A percentile compares a stretch with the other conserved stretches of the same genome.
These are phyloP conservation scores for Poeciliopsis prolifica DNA, from an alignment of 2,113 vertebrate species.

Conservation along the genomic window DNA sequence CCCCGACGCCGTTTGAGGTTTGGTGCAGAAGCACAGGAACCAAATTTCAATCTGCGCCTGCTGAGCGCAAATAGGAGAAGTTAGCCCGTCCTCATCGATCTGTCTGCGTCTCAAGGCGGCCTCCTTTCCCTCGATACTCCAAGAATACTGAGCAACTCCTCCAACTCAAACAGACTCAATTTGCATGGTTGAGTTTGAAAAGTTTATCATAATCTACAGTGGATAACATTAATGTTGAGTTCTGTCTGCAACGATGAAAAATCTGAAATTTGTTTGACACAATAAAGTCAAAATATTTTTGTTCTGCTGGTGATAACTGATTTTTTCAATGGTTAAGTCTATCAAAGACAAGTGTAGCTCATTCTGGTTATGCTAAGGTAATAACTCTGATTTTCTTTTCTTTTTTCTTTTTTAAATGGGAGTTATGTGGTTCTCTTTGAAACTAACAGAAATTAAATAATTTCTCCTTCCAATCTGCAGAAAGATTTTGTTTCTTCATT, in stretches of 20 bases:
- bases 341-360: neutral
- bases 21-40: conserved; percentile 12
- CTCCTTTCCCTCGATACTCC: neutral
- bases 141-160: conserved; percentile 9
- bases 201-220: neutral
- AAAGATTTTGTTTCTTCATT: neutral
- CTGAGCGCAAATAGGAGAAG: conserved; percentile 32
- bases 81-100: conserved; percentile 45
- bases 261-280: neutral
- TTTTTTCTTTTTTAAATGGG: no score
- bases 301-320: no score
- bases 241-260: neutral
- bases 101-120: conserved; percentile 33
- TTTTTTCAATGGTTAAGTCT: no score
- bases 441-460: no score
- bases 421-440: no score
- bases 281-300: neutral
- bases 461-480: no score
- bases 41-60: conserved; percentile 12
- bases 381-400: no score
- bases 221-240: neutral
- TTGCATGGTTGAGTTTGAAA: conserved; percentile 2
- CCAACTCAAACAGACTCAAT: neutral
- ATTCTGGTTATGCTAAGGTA: neutral
- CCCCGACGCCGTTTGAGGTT: conserved; percentile 12